These are phyloP conservation scores for Aelia acuminata DNA, from an alignment of 2,888 invertebrate species.

Conservation along the genomic window DNA sequence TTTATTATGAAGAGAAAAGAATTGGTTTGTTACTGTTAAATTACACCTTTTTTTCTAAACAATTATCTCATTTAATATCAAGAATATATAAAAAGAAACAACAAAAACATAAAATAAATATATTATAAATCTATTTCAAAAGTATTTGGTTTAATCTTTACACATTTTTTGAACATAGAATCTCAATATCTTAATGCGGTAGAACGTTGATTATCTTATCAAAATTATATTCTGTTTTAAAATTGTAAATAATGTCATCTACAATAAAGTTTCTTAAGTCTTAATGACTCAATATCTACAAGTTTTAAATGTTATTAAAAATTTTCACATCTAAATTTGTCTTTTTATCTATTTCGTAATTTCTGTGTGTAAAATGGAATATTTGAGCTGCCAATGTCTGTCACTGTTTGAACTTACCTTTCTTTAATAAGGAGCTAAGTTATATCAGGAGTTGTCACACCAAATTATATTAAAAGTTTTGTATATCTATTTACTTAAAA, in stretches of 20 bases:
- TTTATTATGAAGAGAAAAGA: not conserved
- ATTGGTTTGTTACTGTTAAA: not conserved
- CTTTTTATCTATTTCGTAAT: not conserved
- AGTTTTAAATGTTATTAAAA: conserved; percentile 16
- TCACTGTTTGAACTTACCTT: not conserved
- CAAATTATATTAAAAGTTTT: not conserved
- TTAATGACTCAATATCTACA: conserved; percentile 17
- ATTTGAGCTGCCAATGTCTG: not conserved
- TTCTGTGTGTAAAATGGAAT: not conserved
- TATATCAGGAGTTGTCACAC: not conserved
- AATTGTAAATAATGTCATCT: conserved; percentile 22
- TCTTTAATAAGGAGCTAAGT: not conserved
- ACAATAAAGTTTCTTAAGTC: not conserved
- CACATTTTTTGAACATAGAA: conserved; percentile 15
- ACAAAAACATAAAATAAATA: not conserved
- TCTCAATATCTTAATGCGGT: conserved; percentile 25
- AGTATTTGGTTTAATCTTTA: not conserved
- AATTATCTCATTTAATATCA: conserved; percentile 30
- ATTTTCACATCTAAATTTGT: not conserved
- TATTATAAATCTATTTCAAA: not conserved
- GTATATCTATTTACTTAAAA: conserved; percentile 3
- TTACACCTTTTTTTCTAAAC: conserved; percentile 18
- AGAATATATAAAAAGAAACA: not conserved
- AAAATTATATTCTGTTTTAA: conserved; percentile 14
- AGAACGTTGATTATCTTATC: conserved; percentile 35